Conservation (phyloP, 2,888 invertebrate genomes). For the Glaucopsyche alexis region DNA sequence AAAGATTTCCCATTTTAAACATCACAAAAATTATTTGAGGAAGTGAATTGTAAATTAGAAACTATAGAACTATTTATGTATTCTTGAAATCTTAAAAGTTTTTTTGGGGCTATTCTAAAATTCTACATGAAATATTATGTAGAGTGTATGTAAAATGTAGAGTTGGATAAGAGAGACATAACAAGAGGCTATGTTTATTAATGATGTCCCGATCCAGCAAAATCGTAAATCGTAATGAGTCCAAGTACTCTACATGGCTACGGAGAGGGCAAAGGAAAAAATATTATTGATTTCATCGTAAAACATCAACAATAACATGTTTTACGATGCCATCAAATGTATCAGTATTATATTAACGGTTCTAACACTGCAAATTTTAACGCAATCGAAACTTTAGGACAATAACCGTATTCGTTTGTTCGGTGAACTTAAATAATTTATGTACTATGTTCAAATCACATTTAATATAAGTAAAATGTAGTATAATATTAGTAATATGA, state of each 20-base stretch:
- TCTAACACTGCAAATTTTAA: conserved; percentile 3
- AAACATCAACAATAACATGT: conserved; percentile 15
- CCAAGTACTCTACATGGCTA: conserved; percentile 69
- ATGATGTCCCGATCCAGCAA: conserved; percentile 62
- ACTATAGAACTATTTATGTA: too few relatives aligned
- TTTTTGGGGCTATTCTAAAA: too few relatives aligned
- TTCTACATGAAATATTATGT: too few relatives aligned
- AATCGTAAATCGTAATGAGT: conserved; percentile 77
- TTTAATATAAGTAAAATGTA: too few relatives aligned
- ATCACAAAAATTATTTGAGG: neutral
- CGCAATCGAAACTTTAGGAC: neutral
- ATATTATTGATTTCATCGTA: conserved; percentile 44
- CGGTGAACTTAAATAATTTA: neutral
- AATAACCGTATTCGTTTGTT: neutral
- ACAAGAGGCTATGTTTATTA: conserved; percentile 52
- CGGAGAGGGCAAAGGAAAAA: conserved; percentile 56
- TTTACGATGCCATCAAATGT: conserved; percentile 8
- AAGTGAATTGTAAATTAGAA: neutral
- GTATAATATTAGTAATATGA: too few relatives aligned
- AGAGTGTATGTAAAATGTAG: too few relatives aligned
- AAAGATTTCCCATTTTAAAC: neutral
- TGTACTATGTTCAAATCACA: neutral
- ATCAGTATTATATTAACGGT: conserved; percentile 16
- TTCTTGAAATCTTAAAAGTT: too few relatives aligned
- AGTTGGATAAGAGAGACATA: neutral